Conservation (phyloP, 2,113 vertebrate species). For the Albula glossodonta region DNA sequence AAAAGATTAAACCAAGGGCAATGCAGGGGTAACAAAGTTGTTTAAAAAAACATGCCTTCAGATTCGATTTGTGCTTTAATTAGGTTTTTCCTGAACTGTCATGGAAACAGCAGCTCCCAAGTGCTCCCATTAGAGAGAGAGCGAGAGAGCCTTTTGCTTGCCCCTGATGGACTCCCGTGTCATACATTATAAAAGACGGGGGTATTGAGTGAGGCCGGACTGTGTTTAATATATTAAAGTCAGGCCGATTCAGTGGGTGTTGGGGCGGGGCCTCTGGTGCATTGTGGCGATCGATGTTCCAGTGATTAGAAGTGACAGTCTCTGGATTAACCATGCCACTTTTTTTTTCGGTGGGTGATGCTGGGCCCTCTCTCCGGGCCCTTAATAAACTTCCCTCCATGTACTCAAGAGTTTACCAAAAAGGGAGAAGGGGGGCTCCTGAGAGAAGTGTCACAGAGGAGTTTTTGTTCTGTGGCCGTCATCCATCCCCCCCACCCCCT, state of each 20-base stretch:
- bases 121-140: conserved; percentile 24
- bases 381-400: conserved; percentile 21
- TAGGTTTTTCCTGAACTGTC: neutral
- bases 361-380: conserved; percentile 11
- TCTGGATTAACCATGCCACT: conserved; percentile 20
- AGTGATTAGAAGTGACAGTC: conserved; percentile 33
- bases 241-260: neutral
- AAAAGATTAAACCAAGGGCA: neutral
- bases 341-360: conserved; percentile 1
- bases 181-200: conserved; percentile 21
- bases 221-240: conserved; percentile 33
- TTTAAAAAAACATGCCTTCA: neutral
- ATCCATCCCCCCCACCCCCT: neutral
- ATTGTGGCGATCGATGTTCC: conserved; percentile 8
- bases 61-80: neutral
- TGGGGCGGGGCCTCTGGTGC: neutral
- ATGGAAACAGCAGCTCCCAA: neutral
- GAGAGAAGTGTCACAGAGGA: conserved; percentile 9
- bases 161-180: conserved; percentile 14
- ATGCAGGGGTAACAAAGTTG: neutral
- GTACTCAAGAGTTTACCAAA: conserved; percentile 4
- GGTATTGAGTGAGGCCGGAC: conserved; percentile 13
- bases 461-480: conserved; percentile 6
- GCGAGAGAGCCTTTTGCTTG: conserved; percentile 40
- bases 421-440: neutral